phyloP scores from a whole-genome alignment of 2,113 vertebrate genomes.

The Daboia siamensis region DNA sequence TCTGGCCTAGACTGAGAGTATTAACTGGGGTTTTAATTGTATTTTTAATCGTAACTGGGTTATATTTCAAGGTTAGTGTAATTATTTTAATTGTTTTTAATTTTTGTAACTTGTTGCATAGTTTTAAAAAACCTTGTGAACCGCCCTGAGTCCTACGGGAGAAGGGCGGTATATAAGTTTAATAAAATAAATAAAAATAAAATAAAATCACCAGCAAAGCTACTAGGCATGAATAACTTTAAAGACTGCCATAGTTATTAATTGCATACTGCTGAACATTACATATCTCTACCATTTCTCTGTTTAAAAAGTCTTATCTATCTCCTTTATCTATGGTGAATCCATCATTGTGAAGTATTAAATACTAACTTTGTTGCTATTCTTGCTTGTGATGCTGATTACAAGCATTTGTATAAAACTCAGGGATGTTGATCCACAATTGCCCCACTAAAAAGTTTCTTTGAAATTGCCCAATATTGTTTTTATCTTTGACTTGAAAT shows the following conservation, averaged over 20 bases:
- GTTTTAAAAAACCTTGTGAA: no score
- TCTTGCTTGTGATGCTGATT: conserved; percentile 11
- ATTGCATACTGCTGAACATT: conserved; percentile 34
- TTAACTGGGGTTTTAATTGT: no score
- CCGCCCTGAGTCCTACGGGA: no score
- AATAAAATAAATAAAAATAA: no score
- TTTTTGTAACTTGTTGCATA: no score
- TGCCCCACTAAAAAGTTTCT: not conserved
- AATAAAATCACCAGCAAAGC: conserved; percentile 18
- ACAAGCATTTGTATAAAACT: conserved; percentile 43
- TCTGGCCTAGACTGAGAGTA: no score
- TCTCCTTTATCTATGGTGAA: conserved; percentile 44
- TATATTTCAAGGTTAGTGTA: no score
- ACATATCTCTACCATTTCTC: conserved; percentile 21
- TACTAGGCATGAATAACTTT: conserved; percentile 29
- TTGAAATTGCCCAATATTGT: not conserved
- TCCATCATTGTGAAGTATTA: conserved; percentile 46
- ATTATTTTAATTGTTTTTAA: no score
- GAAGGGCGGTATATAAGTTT: no score
- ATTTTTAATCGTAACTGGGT: no score
- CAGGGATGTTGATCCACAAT: not conserved
- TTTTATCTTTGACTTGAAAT: not conserved
- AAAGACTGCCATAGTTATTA: conserved; percentile 42
- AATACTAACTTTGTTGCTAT: conserved; percentile 39
- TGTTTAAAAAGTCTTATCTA: conserved; percentile 38